phyloP scores from a whole-genome alignment of 2,888 invertebrate species.

The Erpobdella octoculata region DNA sequence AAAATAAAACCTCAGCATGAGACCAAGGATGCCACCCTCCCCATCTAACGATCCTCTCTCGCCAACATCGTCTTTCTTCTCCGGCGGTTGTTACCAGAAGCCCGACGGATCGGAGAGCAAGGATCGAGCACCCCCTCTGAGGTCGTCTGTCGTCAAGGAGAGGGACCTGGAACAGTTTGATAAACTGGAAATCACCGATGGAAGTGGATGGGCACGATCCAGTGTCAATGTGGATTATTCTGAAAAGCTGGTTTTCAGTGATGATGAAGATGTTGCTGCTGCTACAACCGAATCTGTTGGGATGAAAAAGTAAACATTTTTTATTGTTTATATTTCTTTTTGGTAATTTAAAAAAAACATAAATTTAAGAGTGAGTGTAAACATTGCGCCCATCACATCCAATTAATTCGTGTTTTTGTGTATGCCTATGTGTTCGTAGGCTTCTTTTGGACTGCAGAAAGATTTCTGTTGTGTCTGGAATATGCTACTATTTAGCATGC shows the following conservation, averaged over 20 bases:
- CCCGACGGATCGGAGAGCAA: not conserved
- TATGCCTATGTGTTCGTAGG: too few relatives aligned
- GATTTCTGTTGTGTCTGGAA: too few relatives aligned
- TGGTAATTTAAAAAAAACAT: too few relatives aligned
- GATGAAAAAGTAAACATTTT: too few relatives aligned
- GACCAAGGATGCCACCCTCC: not conserved
- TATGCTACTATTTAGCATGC: too few relatives aligned
- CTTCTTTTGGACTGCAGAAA: too few relatives aligned
- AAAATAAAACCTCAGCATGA: not conserved
- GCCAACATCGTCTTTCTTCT: not conserved
- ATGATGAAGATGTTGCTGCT: conserved; percentile 63
- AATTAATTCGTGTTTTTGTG: too few relatives aligned
- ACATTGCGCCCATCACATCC: too few relatives aligned
- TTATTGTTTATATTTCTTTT: too few relatives aligned
- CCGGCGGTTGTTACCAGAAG: not conserved
- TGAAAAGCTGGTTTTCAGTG: conserved; percentile 86
- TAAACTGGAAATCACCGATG: conserved; percentile 73
- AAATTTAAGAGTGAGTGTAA: too few relatives aligned
- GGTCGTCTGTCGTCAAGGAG: conserved; percentile 73
- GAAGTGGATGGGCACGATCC: conserved; percentile 73
- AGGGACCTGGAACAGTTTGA: conserved; percentile 86
- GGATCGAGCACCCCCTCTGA: conserved; percentile 43
- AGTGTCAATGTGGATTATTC: conserved; percentile 87
- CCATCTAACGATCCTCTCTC: not conserved
- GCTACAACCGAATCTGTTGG: too few relatives aligned